Conservation (phyloP, 2,888 invertebrate species). For the Therioaphis trifolii region DNA sequence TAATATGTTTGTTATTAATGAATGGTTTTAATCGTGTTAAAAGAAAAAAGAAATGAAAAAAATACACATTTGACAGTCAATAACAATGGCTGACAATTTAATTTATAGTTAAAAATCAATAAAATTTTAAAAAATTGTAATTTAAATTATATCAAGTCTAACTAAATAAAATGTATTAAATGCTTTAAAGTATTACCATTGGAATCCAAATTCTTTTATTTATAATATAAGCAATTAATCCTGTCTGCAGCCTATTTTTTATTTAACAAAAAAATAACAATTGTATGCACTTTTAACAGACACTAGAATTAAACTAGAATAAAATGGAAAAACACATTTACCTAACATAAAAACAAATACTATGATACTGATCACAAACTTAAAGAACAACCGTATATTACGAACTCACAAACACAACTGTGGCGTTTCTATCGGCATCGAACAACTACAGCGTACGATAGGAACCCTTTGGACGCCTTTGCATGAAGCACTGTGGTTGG, state of each 20-base stretch:
- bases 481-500: conserved; percentile 60
- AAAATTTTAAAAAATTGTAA: no score
- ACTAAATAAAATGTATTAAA: neutral
- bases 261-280: neutral
- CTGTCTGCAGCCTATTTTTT: neutral
- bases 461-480: conserved; percentile 56
- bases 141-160: neutral
- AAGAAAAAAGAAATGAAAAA: neutral
- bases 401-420: conserved; percentile 44
- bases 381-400: conserved; percentile 19
- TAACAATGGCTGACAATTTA: no score
- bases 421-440: conserved; percentile 31
- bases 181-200: conserved; percentile 40
- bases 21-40: no score
- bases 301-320: neutral
- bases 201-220: neutral
- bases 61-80: neutral
- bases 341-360: neutral
- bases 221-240: conserved; percentile 36
- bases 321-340: neutral
- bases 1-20: no score
- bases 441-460: conserved; percentile 34
- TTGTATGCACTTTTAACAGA: neutral
- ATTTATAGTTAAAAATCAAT: no score
- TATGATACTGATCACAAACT: neutral